phyloP scores from a whole-genome alignment of 2,113 vertebrate species.

The cat (Felis catus) region F.catus_Fca126_mat1.0 CM031418.1:122486501-122487000 shows the following conservation, averaged over 20 bases:
- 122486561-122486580: neutral
- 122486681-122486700: neutral
- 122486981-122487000: too few relatives aligned
- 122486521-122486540: neutral
- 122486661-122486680: neutral
- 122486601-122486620: neutral
- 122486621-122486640: neutral
- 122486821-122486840: neutral
- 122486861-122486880: neutral
- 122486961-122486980: too few relatives aligned
- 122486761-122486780: neutral
- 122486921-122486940: too few relatives aligned
- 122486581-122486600: neutral
- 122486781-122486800: neutral
- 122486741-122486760: slow-evolving; percentile 20
- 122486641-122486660: neutral
- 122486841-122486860: neutral
- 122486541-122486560: neutral
- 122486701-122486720: neutral
- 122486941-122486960: too few relatives aligned
- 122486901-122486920: too few relatives aligned
- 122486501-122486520: neutral
- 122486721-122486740: neutral
- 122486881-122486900: too few relatives aligned
- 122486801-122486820: slow-evolving; percentile 9